A percentile compares a stretch with the other conserved stretches of the same genome.
phyloP scores from a whole-genome alignment of 2,797 vertebrate species.

The Labroides dimidiatus region DNA sequence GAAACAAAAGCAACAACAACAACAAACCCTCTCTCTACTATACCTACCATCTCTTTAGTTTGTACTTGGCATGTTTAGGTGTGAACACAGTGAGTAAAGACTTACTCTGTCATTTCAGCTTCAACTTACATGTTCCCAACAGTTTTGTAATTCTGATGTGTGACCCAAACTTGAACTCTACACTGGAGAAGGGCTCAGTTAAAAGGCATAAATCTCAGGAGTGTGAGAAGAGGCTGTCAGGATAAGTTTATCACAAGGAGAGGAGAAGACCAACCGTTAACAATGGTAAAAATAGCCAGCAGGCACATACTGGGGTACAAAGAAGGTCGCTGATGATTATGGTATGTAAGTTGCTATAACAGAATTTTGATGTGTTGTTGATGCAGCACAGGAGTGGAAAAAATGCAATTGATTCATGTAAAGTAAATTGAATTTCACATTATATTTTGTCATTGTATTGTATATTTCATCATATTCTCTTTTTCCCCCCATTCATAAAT shows the following conservation, averaged over 20 bases:
- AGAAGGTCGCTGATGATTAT: neutral
- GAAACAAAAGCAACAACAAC: neutral
- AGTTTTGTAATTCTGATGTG: neutral
- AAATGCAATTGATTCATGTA: no score
- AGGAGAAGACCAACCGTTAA: slow-evolving; percentile 13
- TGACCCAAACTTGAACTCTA: slow-evolving; percentile 10
- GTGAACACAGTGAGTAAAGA: neutral
- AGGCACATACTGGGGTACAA: neutral
- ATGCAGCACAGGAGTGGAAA: no score
- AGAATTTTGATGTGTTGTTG: no score
- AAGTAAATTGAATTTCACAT: no score
- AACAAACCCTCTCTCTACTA: neutral
- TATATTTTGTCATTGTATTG: no score
- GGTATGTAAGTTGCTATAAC: neutral
- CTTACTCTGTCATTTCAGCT: neutral
- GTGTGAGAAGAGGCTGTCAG: slow-evolving; percentile 31
- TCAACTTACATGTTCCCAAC: neutral
- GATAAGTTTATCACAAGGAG: slow-evolving; percentile 12
- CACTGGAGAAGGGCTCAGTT: slow-evolving; percentile 13
- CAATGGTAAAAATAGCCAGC: neutral
- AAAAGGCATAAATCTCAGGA: slow-evolving; percentile 14
- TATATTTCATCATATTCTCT: no score
- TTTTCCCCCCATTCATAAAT: no score
- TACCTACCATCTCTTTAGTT: neutral
- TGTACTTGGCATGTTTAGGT: neutral